phyloP scores from a whole-genome alignment of 2,113 vertebrate species.

The Pygoscelis antarcticus region DNA sequence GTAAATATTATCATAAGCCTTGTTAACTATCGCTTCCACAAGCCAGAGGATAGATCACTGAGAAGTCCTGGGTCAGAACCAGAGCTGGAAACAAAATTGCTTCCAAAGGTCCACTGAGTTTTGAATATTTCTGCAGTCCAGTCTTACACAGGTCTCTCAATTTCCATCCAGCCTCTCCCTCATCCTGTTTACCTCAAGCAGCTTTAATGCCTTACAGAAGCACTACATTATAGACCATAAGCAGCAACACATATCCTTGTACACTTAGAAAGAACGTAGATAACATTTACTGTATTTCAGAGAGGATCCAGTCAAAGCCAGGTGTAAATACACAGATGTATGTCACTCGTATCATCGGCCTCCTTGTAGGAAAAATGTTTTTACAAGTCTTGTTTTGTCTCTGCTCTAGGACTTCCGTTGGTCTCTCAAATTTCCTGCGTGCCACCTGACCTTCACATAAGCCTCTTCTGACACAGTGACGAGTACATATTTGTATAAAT shows the following conservation, averaged over 20 bases:
- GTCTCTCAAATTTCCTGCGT: neutral
- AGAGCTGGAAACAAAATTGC: neutral
- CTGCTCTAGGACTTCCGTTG: neutral
- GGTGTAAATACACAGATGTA: neutral
- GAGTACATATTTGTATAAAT: neutral
- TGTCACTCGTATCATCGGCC: neutral
- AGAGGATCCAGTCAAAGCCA: neutral
- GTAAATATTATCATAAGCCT: neutral
- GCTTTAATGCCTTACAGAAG: neutral
- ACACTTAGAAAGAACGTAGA: neutral
- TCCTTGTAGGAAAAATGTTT: neutral
- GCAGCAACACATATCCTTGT: neutral
- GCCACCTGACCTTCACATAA: neutral
- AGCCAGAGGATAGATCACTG: neutral
- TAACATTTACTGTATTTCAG: neutral
- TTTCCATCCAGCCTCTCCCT: neutral
- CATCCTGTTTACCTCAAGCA: neutral
- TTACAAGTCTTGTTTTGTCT: neutral
- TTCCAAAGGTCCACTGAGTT: neutral
- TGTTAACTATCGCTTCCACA: neutral
- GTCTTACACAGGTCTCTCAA: neutral
- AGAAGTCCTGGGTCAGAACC: neutral
- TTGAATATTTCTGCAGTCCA: neutral
- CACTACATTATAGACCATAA: neutral
- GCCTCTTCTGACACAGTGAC: neutral